phyloP scores from a whole-genome alignment of 2,797 vertebrate genomes.

The Acipenser transmontanus region DNA sequence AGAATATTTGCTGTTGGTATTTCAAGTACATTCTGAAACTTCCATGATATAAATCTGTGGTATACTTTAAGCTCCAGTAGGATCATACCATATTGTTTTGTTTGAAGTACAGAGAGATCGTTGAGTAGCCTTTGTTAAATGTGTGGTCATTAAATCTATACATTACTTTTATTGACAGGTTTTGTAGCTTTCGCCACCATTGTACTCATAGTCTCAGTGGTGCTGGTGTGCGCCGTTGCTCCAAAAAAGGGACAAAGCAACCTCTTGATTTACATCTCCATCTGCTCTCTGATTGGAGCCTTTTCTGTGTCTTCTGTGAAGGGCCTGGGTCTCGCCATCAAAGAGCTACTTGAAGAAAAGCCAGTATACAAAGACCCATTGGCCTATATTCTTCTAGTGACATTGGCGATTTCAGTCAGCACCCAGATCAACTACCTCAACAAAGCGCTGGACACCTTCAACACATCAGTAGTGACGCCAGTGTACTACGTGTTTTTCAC shows the following conservation, averaged over 20 bases:
- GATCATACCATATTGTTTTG: too few relatives aligned
- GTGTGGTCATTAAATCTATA: too few relatives aligned
- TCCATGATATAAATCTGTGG: too few relatives aligned
- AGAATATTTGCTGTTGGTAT: too few relatives aligned
- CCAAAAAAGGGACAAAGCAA: constrained; percentile 61
- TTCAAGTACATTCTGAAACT: too few relatives aligned
- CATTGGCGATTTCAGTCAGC: constrained; percentile 49
- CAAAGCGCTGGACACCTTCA: constrained; percentile 63
- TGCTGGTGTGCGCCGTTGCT: constrained; percentile 53
- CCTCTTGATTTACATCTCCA: constrained; percentile 60
- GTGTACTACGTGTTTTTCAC: constrained; percentile 71
- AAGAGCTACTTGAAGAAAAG: constrained; percentile 47
- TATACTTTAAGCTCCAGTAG: too few relatives aligned
- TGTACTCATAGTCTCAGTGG: constrained; percentile 38
- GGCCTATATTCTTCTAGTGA: constrained; percentile 49
- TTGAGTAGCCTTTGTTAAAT: too few relatives aligned
- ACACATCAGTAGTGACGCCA: constrained; percentile 63
- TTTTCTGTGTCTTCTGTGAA: constrained; percentile 71
- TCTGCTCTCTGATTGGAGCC: constrained; percentile 65
- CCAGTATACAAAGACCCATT: constrained; percentile 50
- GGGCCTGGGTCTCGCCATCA: constrained; percentile 64
- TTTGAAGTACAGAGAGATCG: too few relatives aligned
- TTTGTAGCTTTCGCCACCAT: constrained; percentile 59
- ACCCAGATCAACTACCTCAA: constrained; percentile 71
- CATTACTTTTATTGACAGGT: constrained; percentile 29